Conservation (phyloP, 1,140 invertebrate genomes). For the Drosophila truncata region DNA sequence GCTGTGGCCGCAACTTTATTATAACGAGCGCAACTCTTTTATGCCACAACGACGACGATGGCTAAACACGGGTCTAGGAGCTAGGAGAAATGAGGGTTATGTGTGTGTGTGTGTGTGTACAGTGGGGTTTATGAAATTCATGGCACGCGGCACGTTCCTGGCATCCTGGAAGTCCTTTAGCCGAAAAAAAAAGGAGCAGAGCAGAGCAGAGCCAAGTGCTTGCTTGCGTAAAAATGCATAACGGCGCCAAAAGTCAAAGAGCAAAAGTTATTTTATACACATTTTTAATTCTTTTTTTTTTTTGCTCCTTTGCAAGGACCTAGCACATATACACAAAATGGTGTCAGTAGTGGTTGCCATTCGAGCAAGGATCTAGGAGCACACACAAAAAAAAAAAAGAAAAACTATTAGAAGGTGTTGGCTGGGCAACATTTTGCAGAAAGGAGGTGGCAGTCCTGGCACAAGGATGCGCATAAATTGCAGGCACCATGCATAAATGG, state of each 20-base stretch:
- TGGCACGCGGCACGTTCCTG: conserved; percentile 49
- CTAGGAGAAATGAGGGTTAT: conserved; percentile 6
- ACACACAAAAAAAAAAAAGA: conserved; percentile 33
- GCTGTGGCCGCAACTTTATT: conserved; percentile 57
- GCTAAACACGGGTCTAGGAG: conserved; percentile 1
- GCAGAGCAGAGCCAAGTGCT: conserved; percentile 53
- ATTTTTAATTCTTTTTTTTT: conserved; percentile 70
- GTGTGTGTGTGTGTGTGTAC: conserved; percentile 8
- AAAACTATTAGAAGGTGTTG: conserved; percentile 72
- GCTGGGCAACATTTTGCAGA: conserved; percentile 67
- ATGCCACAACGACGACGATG: conserved; percentile 15
- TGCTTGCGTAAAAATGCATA: conserved; percentile 73
- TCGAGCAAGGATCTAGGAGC: conserved; percentile 24
- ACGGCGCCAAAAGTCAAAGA: conserved; percentile 75
- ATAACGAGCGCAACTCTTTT: conserved; percentile 38
- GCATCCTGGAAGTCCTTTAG: conserved; percentile 48
- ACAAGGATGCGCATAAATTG: conserved; percentile 69
- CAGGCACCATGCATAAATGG: conserved; percentile 71
- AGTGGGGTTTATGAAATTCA: conserved; percentile 37
- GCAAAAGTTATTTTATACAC: conserved; percentile 74
- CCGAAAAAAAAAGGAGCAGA: conserved; percentile 20
- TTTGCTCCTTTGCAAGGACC: conserved; percentile 42
- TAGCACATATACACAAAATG: conserved; percentile 55
- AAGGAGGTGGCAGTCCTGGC: conserved; percentile 37
- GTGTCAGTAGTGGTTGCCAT: conserved; percentile 72